Base-by-base conservation (phyloP, 2,113 vertebrate genomes). In the Entosphenus tridentatus region DNA sequence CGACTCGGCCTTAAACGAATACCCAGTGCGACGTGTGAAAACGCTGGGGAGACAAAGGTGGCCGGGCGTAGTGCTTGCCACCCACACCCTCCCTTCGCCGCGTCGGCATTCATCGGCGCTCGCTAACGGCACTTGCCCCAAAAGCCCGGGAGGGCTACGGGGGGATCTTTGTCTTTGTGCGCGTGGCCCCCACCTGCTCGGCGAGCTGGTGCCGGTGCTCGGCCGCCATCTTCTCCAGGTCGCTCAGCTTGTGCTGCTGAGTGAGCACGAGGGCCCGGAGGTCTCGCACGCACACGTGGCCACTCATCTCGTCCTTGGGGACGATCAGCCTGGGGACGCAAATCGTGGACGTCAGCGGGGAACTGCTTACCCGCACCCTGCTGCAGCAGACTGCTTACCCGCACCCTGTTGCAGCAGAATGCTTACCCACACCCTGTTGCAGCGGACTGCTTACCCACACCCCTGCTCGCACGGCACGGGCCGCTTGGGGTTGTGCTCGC, bases 211-310 rank as follows among this genome's bases (percentile, higher is more conserved):
- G 93, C 62, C 91, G 95, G 76, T 96, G 90, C 70, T 97, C 91
- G 0, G 83, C 86, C 0, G 89, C 87, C 0, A 78, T 85, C 75
- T 93, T 97, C 78, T 97, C 93, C 80, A 97, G 81, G 71, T 97
- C 93, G 0, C 86, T 86, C 1, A 97, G 92, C 8, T 91, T 83
- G 0, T 83, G 84, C 76, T 93, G 90, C 75, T 96, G 93, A 78
- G 87, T 87, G 73, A 92, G 86, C 17, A 96, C 93, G 73, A 97
- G 84, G 0, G 83, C 84, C 2, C 90, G 79, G 56, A 97, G 75
- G 72, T 96, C 91, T 77, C 88, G 89, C 78, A 96, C 87, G 76
- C 93, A 97, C 75, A 96, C 96, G 76, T 97, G 93, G 77, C 84
- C 88, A 57, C 87, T 82, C 75, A 89, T 74, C 78, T 97, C 91